phyloP scores from a whole-genome alignment of 2,888 invertebrate genomes.

The Eupithecia inturbata region DNA sequence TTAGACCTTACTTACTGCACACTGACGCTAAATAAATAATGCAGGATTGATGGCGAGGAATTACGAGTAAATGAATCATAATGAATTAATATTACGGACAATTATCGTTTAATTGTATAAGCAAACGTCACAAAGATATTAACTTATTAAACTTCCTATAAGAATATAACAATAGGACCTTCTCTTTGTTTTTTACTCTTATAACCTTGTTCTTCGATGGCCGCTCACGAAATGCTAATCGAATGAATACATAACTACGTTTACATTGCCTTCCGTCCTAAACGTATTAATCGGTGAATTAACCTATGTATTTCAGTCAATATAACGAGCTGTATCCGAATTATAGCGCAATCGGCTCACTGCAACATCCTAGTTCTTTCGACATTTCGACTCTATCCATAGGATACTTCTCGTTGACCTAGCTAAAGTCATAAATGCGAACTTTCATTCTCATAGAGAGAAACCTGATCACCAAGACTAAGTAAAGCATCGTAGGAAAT shows the following conservation, averaged over 20 bases:
- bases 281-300: neutral
- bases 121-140: neutral
- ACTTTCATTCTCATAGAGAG: neutral
- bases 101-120: neutral
- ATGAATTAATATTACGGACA: neutral
- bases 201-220: neutral
- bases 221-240: conserved; percentile 7
- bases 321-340: conserved; percentile 4
- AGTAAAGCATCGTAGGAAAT: no score
- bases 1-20: no score
- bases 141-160: neutral
- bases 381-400: neutral
- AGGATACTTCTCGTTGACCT: conserved; percentile 5
- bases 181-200: neutral
- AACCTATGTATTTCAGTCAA: neutral
- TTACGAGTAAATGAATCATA: no score
- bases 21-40: no score
- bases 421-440: neutral
- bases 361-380: conserved; percentile 12
- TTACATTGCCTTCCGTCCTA: conserved; percentile 8
- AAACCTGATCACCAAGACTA: neutral
- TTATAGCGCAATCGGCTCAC: neutral
- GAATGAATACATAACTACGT: neutral
- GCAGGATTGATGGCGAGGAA: no score
- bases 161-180: neutral